A percentile compares a stretch with the other conserved stretches of the same genome.
Conservation (phyloP, 2,113 vertebrate genomes). For the Pteronura brasiliensis region DNA sequence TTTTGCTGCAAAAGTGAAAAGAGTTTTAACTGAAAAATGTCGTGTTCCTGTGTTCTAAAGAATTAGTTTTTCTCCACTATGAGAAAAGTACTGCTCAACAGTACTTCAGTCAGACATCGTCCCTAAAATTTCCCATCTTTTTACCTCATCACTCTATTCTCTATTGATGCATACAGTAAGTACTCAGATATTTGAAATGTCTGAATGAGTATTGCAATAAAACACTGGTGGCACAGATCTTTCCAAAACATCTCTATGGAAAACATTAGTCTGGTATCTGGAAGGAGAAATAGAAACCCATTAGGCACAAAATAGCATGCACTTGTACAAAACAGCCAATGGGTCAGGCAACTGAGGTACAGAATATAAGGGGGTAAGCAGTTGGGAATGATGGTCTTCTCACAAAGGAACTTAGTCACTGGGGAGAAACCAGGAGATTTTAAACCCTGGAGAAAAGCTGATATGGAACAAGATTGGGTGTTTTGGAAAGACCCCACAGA, state of each 20-base stretch:
- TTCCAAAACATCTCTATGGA: background rate
- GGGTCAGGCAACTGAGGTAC: background rate
- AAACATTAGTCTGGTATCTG: background rate
- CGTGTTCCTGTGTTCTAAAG: background rate
- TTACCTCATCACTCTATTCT: background rate
- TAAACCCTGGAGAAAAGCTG: background rate
- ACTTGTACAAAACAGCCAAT: background rate
- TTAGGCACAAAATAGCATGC: background rate
- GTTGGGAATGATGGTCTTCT: background rate
- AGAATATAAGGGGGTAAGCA: background rate
- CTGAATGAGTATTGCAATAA: background rate
- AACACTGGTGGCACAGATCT: background rate
- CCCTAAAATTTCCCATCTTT: background rate
- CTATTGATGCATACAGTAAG: background rate
- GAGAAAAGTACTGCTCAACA: background rate
- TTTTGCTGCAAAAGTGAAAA: conserved; percentile 3
- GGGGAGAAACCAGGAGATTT: background rate
- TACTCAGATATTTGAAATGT: background rate
- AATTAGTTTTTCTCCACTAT: background rate
- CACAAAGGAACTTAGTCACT: background rate
- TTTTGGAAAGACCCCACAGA: background rate
- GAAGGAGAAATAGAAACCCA: background rate
- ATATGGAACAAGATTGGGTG: background rate
- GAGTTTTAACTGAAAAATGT: background rate
- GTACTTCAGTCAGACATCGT: background rate